These are phyloP conservation scores for Daktulosphaira vitifoliae DNA, from an alignment of 1,140 invertebrate species.

Conservation along the genomic window DNA sequence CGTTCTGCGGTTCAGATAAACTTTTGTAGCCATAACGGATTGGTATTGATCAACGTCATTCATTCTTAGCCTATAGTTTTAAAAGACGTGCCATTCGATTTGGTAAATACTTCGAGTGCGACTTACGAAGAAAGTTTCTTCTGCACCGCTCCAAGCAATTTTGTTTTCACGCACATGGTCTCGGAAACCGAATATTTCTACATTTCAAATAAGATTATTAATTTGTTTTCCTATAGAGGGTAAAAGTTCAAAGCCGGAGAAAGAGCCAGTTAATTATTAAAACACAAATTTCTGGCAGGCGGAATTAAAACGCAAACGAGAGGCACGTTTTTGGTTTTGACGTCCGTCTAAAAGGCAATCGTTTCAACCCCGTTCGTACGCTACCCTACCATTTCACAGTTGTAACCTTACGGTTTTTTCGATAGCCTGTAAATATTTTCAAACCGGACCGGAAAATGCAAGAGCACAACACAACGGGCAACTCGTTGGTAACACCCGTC, in stretches of 20 bases:
- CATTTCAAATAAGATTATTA: conserved; percentile 30
- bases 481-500: neutral
- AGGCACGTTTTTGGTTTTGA: conserved; percentile 27
- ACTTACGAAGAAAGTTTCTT: neutral
- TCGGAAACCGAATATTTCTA: conserved; percentile 16
- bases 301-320: conserved; percentile 29
- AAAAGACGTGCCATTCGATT: neutral
- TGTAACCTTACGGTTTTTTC: too few relatives aligned
- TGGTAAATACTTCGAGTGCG: neutral
- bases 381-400: too few relatives aligned
- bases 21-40: too few relatives aligned
- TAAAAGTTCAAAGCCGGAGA: conserved; percentile 28
- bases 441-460: neutral
- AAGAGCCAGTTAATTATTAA: conserved; percentile 29
- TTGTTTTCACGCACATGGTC: too few relatives aligned
- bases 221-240: conserved; percentile 18
- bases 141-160: conserved; percentile 8
- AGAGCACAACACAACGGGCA: neutral
- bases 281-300: neutral
- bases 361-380: too few relatives aligned
- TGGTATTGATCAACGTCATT: too few relatives aligned
- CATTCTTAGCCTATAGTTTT: too few relatives aligned
- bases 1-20: too few relatives aligned
- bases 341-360: conserved; percentile 15
- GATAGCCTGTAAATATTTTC: conserved; percentile 8